Evolutionary conservation across 2,888 invertebrate species (phyloP), one percentile per base, ranked within the genome.

Genomic region (Plebejus argus): DNA sequence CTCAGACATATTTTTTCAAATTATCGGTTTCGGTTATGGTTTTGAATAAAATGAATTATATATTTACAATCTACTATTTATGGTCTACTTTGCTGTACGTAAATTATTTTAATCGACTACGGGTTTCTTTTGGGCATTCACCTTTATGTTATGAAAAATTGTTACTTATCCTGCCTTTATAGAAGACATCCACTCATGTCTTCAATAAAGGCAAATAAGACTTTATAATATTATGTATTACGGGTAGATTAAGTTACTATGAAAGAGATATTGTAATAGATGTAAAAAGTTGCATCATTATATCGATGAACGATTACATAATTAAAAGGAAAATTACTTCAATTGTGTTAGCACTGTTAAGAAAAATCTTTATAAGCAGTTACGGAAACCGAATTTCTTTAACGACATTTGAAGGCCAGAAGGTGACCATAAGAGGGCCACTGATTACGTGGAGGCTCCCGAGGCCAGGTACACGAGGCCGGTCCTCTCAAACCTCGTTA

Each of bases 401-500:
- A 33, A 74, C 49, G 45, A 74, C 53, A 20, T 72, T 49, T 49
- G 7, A 33, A 45, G 49, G 49, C 72, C 72, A 72, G 23, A 23
- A 49, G 72, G 71, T 39, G 20, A 23, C 72, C 72, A 49, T 28
- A 49, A 74, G 74, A 49, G 53, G 74, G 45, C 72, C 72, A 74
- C 74, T 74, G 74, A 74, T 74, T 74, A 23, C 74, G 53, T 74
- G 49, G 45, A 28, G 18, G 5, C 23, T 20, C 49, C 39, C 39
- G 72, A 45, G 49, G 53, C 74, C 74, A 74, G 74, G 74, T 74
- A 72, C 8, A n/a, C 49, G 72, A 23, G 23, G 79, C 79, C 82
- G 82, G 83, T 82, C 80, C 79, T 81, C 85, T 81, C 85, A 87
- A 90, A 91, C 87, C 89, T 91, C 86, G 89, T 92, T 91, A 92